A percentile compares a stretch with the other conserved stretches of the same genome.
These are phyloP conservation scores for Meganola albula DNA, from an alignment of 2,888 invertebrate genomes.

Conservation along the genomic window DNA sequence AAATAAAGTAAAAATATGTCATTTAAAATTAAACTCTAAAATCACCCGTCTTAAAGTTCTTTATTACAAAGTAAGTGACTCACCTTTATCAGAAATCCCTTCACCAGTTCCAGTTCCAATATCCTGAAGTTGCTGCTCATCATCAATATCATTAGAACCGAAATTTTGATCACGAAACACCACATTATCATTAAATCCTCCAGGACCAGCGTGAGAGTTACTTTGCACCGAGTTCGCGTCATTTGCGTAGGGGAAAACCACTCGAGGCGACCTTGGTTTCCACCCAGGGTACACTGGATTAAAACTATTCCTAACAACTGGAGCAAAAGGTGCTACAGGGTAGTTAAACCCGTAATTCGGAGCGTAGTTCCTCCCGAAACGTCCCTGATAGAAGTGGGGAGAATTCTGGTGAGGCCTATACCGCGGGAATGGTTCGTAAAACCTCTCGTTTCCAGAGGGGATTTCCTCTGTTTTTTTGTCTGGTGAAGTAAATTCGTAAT, in stretches of 20 bases:
- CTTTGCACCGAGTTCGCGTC: conserved; percentile 61
- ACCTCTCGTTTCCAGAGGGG: conserved; percentile 59
- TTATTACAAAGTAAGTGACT: conserved; percentile 45
- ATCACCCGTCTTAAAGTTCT: conserved; percentile 1
- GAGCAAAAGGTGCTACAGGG: conserved; percentile 30
- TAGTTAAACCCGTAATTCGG: conserved; percentile 55
- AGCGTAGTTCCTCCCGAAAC: conserved; percentile 58
- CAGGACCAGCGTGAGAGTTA: conserved; percentile 62
- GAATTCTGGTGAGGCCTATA: conserved; percentile 41
- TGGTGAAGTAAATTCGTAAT: conserved; percentile 65
- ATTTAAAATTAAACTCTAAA: no score
- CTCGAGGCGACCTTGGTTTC: conserved; percentile 68
- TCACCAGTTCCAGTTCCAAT: conserved; percentile 69
- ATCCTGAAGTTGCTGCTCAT: conserved; percentile 81
- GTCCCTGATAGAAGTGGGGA: conserved; percentile 55
- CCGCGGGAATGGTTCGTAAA: conserved; percentile 52
- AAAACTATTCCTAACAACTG: conserved; percentile 51
- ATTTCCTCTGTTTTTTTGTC: conserved; percentile 37
- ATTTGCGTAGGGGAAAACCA: conserved; percentile 67
- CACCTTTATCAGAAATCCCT: conserved; percentile 82
- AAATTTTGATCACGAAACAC: conserved; percentile 79
- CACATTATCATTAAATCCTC: conserved; percentile 54
- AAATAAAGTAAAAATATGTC: no score
- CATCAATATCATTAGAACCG: conserved; percentile 77
- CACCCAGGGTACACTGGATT: conserved; percentile 61